A percentile compares a stretch with the other conserved stretches of the same genome.
Conservation (phyloP, 2,888 invertebrate species). For the Andricus quercusramuli region DNA sequence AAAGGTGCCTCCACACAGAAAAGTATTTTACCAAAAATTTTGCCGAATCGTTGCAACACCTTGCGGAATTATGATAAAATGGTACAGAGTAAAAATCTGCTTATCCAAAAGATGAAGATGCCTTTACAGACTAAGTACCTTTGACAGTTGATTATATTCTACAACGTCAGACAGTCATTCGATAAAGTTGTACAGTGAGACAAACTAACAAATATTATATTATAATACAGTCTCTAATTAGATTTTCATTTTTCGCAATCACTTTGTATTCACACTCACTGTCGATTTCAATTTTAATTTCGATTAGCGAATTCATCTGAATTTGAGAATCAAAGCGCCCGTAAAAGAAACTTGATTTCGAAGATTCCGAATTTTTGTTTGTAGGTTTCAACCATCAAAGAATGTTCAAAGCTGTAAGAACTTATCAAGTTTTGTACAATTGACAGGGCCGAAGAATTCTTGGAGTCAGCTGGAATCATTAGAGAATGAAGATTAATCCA, state of each 20-base stretch:
- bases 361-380: not conserved
- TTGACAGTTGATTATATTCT: slow-evolving; percentile 17
- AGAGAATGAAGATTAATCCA: slow-evolving; percentile 43
- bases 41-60: not conserved
- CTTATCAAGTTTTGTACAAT: slow-evolving; percentile 44
- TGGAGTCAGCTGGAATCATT: slow-evolving; percentile 62
- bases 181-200: slow-evolving; percentile 17
- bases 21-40: no score
- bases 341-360: slow-evolving; percentile 15
- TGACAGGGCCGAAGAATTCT: slow-evolving; percentile 54
- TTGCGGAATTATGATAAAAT: slow-evolving; percentile 4
- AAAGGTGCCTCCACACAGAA: no score
- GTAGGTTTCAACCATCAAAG: slow-evolving; percentile 8
- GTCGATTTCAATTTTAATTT: slow-evolving; percentile 22
- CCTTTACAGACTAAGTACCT: not conserved
- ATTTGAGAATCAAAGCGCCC: not conserved
- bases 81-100: slow-evolving; percentile 28
- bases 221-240: slow-evolving; percentile 10
- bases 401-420: slow-evolving; percentile 29
- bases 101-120: slow-evolving; percentile 28
- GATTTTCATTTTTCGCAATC: slow-evolving; percentile 25
- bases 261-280: slow-evolving; percentile 23
- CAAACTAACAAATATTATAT: slow-evolving; percentile 31
- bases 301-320: not conserved
- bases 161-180: slow-evolving; percentile 13